Evolutionary conservation across 2,113 vertebrate species (phyloP), one percentile per base, ranked within the genome.

Genomic region (Oxyruncus cristatus): DNA sequence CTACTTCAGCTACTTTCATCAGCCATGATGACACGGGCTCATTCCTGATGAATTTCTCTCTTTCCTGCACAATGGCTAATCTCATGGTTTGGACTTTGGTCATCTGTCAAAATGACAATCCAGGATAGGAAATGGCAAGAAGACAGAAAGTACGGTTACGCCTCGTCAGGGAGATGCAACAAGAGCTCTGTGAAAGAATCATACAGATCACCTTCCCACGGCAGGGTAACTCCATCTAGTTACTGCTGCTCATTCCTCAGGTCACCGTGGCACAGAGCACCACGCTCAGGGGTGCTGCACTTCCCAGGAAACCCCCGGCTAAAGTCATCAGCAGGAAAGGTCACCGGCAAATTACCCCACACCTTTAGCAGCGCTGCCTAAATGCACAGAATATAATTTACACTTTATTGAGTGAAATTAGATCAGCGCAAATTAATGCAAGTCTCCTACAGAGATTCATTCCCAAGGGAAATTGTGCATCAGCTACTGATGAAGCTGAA

Each of bases 61-160:
- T 82, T 92, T 65, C 62, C 83, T 42, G 79, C 70, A 92, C 93
- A 94, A 81, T 61, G 65, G 93, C 85, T 95, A 96, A 96, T 94
- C 94, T 96, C 83, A 30, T 28, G 80, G 83, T 84, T 89, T 85
- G 88, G 85, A 84, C 93, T 88, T 87, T 19, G 86, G 66, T 94
- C 58, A 93, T 96, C 93, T 95, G 86, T 96, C 96, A 94, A 93
- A 95, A 85, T 92, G 95, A 96, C 96, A 96, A 66, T 66, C 61
- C 88, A 15, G 93, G 76, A 77, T 12, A 70, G 88, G 80, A 89
- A 94, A 96, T 12, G 41, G 95, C 95, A 84, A 91, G 73, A 89
- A 90, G 95, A 96, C 88, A 93, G 88, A 94, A 92, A 90, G 83
- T 52, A 78, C 28, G 56, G 93, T 84, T 79, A 86, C 28, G 68